Conservation (phyloP, 2,888 invertebrate genomes). For the Protodeltote pygarga region DNA sequence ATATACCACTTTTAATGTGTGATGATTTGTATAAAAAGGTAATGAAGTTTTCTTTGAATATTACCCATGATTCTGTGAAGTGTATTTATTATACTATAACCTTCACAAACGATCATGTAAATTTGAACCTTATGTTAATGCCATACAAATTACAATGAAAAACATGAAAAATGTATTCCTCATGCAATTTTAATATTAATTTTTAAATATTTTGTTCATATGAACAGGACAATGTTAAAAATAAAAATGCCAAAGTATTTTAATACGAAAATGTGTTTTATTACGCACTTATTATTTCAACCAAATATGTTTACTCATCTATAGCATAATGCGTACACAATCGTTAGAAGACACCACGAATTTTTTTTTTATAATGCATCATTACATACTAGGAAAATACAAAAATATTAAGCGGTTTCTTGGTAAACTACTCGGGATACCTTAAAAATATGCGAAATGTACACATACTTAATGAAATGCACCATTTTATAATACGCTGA, state of each 20-base stretch:
- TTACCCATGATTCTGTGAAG: no score
- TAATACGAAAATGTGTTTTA: conserved; percentile 86
- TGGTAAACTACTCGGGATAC: conserved; percentile 71
- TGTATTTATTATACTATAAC: no score
- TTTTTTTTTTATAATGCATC: conserved; percentile 67
- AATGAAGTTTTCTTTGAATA: no score
- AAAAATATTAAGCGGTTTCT: conserved; percentile 86
- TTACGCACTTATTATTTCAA: conserved; percentile 87
- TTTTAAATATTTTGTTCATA: conserved; percentile 12
- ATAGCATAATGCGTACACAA: conserved; percentile 85
- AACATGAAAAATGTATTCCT: no score
- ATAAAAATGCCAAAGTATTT: conserved; percentile 58
- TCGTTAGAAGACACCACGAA: conserved; percentile 81
- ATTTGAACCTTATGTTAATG: background rate
- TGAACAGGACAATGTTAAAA: conserved; percentile 15
- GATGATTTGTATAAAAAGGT: no score
- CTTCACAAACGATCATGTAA: no score
- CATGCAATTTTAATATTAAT: no score
- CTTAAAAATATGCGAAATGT: conserved; percentile 67
- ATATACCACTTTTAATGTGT: no score
- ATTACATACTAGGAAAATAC: conserved; percentile 85
- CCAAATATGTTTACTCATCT: conserved; percentile 85
- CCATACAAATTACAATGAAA: no score
- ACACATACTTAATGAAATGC: conserved; percentile 72
- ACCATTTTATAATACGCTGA: conserved; percentile 69